A percentile compares a stretch with the other conserved stretches of the same genome.
Evolutionary conservation across 92 coral and sea anemone species (phyloP).

Genomic region (Zoanthus gigantus): DNA sequence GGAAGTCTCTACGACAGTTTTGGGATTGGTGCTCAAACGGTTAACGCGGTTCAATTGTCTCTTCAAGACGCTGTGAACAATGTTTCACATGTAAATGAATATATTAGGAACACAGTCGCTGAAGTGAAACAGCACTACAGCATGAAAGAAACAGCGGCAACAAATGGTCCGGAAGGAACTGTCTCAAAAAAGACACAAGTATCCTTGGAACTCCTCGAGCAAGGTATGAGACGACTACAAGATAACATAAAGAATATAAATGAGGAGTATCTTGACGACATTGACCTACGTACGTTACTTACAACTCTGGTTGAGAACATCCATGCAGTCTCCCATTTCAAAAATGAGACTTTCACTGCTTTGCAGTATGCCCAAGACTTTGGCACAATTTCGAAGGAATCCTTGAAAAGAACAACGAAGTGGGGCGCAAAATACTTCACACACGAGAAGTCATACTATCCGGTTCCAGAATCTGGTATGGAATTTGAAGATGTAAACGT

Average conservation of each 20-base stretch:
- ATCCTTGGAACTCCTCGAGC: neutral
- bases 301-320: slow-evolving; percentile 33
- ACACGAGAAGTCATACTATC: too few species aligned
- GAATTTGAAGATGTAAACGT: too few species aligned
- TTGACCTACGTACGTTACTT: slow-evolving; percentile 51
- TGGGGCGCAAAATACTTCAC: too few species aligned
- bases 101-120: slow-evolving; percentile 25
- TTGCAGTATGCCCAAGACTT: neutral
- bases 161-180: too few species aligned
- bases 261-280: slow-evolving; percentile 42
- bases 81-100: slow-evolving; percentile 32
- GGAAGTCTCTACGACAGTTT: slow-evolving; percentile 41
- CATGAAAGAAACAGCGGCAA: slow-evolving; percentile 21
- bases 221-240: slow-evolving; percentile 51
- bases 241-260: slow-evolving; percentile 53
- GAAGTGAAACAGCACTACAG: slow-evolving; percentile 37
- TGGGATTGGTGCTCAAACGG: slow-evolving; percentile 23
- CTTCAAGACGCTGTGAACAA: slow-evolving; percentile 32
- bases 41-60: neutral
- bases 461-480: too few species aligned
- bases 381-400: slow-evolving; percentile 8
- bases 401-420: neutral
- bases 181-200: slow-evolving; percentile 35
- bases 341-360: slow-evolving; percentile 50
- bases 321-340: slow-evolving; percentile 18